phyloP scores from a whole-genome alignment of 2,888 invertebrate genomes.

The Anthophora plumipes region DNA sequence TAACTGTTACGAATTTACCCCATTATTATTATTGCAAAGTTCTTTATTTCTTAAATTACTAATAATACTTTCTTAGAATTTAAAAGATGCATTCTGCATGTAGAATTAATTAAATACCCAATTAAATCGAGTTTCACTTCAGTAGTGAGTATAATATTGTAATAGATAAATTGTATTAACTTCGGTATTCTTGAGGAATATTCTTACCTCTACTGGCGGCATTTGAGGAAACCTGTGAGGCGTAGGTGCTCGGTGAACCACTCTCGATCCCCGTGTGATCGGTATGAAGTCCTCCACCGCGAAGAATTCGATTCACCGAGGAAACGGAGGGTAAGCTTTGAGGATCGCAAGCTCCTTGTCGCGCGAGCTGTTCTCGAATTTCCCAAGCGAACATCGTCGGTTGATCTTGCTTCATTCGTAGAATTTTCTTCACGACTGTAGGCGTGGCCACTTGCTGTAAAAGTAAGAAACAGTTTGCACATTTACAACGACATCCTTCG shows the following conservation, averaged over 20 bases:
- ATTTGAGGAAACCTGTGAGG: slow-evolving; percentile 77
- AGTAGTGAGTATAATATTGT: no score
- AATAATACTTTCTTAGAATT: no score
- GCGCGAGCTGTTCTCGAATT: slow-evolving; percentile 94
- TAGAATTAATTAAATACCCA: no score
- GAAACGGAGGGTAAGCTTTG: slow-evolving; percentile 97
- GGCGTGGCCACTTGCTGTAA: slow-evolving; percentile 98
- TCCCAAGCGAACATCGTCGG: slow-evolving; percentile 99
- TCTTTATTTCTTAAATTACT: no score
- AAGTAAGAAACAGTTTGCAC: slow-evolving; percentile 30
- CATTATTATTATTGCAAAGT: no score
- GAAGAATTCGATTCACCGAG: slow-evolving; percentile 96
- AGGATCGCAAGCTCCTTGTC: slow-evolving; percentile 95
- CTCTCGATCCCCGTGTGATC: slow-evolving; percentile 78
- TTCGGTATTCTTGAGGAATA: not conserved
- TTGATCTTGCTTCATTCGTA: slow-evolving; percentile 97
- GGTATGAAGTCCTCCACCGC: slow-evolving; percentile 94
- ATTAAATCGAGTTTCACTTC: no score
- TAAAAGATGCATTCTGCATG: no score
- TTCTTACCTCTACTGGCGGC: slow-evolving; percentile 77
- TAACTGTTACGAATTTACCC: no score
- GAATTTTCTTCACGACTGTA: slow-evolving; percentile 97
- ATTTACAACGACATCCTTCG: slow-evolving; percentile 3
- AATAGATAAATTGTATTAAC: no score
- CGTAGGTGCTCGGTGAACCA: slow-evolving; percentile 76